Conservation (phyloP, 2,888 invertebrate species). For the Oxycera nigricornis region DNA sequence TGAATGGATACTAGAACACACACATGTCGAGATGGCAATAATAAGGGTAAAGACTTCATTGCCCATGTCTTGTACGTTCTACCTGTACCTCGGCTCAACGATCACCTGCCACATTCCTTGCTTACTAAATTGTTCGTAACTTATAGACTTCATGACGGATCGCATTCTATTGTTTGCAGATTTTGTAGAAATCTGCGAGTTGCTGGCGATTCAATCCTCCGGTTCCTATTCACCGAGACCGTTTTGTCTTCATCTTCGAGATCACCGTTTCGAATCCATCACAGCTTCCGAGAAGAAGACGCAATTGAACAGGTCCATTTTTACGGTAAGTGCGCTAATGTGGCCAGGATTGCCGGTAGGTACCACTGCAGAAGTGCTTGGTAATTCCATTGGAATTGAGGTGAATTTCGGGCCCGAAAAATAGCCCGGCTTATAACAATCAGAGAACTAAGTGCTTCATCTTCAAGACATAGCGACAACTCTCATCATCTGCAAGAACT, state of each 20-base stretch:
- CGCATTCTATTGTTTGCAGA: constrained; percentile 33
- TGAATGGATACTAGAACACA: constrained; percentile 29
- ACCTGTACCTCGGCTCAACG: not conserved
- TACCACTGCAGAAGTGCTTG: too few relatives aligned
- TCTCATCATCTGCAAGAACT: not conserved
- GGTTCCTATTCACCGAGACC: not conserved
- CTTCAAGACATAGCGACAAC: not conserved
- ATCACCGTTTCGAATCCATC: constrained; percentile 11
- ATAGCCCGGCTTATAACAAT: not conserved
- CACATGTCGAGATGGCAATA: constrained; percentile 30
- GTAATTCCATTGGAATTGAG: not conserved
- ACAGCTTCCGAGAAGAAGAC: constrained; percentile 3
- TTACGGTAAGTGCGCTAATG: not conserved
- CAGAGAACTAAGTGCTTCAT: not conserved
- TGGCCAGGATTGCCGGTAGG: not conserved
- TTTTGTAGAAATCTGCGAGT: constrained; percentile 14
- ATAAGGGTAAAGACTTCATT: constrained; percentile 35
- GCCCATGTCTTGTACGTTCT: constrained; percentile 31
- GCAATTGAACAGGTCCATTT: not conserved
- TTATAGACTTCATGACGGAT: constrained; percentile 43
- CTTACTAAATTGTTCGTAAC: constrained; percentile 38
- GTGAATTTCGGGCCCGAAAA: not conserved
- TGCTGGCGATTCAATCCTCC: not conserved
- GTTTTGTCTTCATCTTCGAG: constrained; percentile 7
- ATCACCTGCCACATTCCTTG: constrained; percentile 36